Evolutionary conservation across 2,113 vertebrate genomes (phyloP), one percentile per base, ranked within the genome.

Genomic region (Leptobrachium leishanense): DNA sequence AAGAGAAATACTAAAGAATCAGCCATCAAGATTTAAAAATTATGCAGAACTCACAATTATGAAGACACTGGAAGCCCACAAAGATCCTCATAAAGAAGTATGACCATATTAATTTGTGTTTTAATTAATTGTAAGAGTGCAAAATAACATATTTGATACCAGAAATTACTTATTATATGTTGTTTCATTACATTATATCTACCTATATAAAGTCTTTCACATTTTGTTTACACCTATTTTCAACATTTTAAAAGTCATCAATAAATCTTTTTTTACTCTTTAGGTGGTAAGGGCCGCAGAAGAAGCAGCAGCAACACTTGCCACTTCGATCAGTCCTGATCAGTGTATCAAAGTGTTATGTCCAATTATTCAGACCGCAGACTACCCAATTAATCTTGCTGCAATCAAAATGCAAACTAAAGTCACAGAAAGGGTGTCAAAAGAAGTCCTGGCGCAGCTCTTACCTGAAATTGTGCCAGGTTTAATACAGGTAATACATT

Each of bases 351-450:
- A 98, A 90, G 96, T 98, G 81, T 89, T 99, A 70, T 98, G 96
- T 87, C 97, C 97, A 70, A 98, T 99, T 86, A 95, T 99, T 86
- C 97, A 98, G 83, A 97, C 96, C 1, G 97, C 97, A 59, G 96
- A 98, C 84, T 97, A 98, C 83, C 97, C 97, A 59, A 96, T 97
- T 82, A 98, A 99, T 84, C 89, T 99, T 82, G 96, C 97, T 63
- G 97, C 97, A 82, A 99, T 99, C 87, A 98, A 99, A 90, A 98
- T 98, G 96, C 96, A 97, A 86, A 97, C 95, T 0, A 98, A 97
- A 88, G 95, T 99, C 77, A 95, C 95, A 70, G 96, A 99, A 86
- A 90, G 95, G 84, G 90, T 98, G 81, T 92, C 95, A 84, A 94
- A 91, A 71, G 97, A 98, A 68, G 90, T 91, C 9, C 94, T 99